phyloP scores from a whole-genome alignment of 2,888 invertebrate species.

The Bugulina stolonifera region DNA sequence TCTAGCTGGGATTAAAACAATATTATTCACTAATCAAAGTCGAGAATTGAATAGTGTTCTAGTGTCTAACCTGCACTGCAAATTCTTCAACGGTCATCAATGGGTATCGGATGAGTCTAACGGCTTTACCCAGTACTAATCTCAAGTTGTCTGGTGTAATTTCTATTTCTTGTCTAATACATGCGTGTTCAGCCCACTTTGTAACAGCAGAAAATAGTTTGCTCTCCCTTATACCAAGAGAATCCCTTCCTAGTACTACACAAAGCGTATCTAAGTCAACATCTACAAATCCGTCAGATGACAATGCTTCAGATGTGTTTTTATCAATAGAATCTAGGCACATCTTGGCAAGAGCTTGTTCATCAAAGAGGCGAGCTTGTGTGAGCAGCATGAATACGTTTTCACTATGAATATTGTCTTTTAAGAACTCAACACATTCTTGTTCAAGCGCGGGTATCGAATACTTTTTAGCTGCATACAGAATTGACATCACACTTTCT shows the following conservation, averaged over 20 bases:
- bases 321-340: constrained; percentile 79
- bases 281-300: constrained; percentile 74
- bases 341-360: constrained; percentile 71
- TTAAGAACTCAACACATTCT: constrained; percentile 73
- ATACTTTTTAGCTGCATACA: constrained; percentile 81
- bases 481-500: constrained; percentile 77
- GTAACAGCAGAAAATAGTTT: constrained; percentile 64
- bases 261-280: constrained; percentile 74
- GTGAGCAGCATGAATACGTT: constrained; percentile 77
- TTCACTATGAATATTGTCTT: constrained; percentile 69
- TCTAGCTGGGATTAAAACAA: too few relatives aligned
- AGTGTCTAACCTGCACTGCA: constrained; percentile 62
- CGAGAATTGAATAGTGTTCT: too few relatives aligned
- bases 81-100: constrained; percentile 81
- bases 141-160: constrained; percentile 66
- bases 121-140: constrained; percentile 64
- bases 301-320: constrained; percentile 71
- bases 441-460: constrained; percentile 75
- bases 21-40: too few relatives aligned
- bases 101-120: constrained; percentile 71
- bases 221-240: constrained; percentile 70
- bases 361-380: constrained; percentile 71
- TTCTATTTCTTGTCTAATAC: constrained; percentile 63
- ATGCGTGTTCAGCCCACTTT: constrained; percentile 58
- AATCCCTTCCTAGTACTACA: constrained; percentile 71